Percentiles rank a stretch among this genome's conserved stretches.
These are phyloP conservation scores for Cheilosia vernalis DNA, from an alignment of 2,888 invertebrate species.

Conservation along the genomic window DNA sequence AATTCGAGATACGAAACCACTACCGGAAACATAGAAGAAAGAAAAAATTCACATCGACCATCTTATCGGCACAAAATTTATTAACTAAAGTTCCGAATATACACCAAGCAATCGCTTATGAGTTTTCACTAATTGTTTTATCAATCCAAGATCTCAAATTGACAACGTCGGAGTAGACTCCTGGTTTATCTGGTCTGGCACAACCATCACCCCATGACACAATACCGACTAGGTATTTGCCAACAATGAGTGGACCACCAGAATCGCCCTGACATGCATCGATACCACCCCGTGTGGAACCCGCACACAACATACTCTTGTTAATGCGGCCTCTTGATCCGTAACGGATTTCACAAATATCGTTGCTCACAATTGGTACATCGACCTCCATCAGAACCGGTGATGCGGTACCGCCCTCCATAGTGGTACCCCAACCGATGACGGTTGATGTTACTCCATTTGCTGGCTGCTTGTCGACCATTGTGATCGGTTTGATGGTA, in stretches of 20 bases:
- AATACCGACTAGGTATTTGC: conserved; percentile 77
- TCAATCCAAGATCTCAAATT: conserved; percentile 52
- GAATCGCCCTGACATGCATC: conserved; percentile 81
- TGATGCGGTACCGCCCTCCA: conserved; percentile 75
- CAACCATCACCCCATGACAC: conserved; percentile 81
- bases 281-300: conserved; percentile 78
- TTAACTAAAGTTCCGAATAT: not conserved
- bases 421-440: conserved; percentile 80
- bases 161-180: conserved; percentile 78
- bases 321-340: conserved; percentile 75
- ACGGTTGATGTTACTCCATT: conserved; percentile 76
- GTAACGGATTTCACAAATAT: conserved; percentile 77
- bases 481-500: conserved; percentile 78
- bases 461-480: conserved; percentile 74
- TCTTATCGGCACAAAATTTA: conserved; percentile 5
- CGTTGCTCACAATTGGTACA: conserved; percentile 78
- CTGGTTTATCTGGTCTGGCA: conserved; percentile 78
- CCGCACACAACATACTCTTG: conserved; percentile 80
- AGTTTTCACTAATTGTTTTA: conserved; percentile 11
- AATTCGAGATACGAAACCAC: not conserved
- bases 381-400: conserved; percentile 77
- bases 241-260: conserved; percentile 79
- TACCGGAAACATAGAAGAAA: conserved; percentile 1
- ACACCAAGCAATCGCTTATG: conserved; percentile 6
- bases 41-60: not conserved